Percentiles rank a stretch among this genome's conserved stretches.
phyloP scores from a whole-genome alignment of 2,113 vertebrate genomes.

The Gymnocephalus cernua region DNA sequence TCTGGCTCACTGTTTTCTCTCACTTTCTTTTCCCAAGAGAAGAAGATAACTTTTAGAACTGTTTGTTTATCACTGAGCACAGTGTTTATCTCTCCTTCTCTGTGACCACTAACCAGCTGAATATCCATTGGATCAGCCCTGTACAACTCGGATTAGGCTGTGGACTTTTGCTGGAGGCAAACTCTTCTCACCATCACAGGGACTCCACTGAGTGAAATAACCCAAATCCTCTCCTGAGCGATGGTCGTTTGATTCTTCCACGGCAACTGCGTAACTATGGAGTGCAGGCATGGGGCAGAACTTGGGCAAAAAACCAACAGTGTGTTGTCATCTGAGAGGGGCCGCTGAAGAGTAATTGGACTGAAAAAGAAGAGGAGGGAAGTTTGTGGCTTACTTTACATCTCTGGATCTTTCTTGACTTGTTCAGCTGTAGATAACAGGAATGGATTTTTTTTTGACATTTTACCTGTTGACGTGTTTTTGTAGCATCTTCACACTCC shows the following conservation, averaged over 20 bases:
- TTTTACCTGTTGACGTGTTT: background rate
- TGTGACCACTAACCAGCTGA: conserved; percentile 24
- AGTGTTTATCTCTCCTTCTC: conserved; percentile 38
- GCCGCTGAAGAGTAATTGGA: conserved; percentile 37
- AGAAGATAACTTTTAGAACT: conserved; percentile 55
- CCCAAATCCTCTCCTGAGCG: conserved; percentile 35
- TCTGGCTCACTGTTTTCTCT: conserved; percentile 39
- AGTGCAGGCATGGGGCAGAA: conserved; percentile 63
- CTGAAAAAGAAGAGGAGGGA: conserved; percentile 22
- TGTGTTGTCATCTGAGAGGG: conserved; percentile 50
- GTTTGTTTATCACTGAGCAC: conserved; percentile 35
- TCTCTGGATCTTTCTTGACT: conserved; percentile 13
- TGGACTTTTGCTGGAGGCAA: conserved; percentile 22
- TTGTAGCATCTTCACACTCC: conserved; percentile 13
- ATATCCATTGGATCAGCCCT: conserved; percentile 24
- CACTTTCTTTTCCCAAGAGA: conserved; percentile 60
- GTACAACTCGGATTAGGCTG: conserved; percentile 36
- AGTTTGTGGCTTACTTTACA: conserved; percentile 23
- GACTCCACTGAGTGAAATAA: conserved; percentile 31
- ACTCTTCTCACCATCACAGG: conserved; percentile 14
- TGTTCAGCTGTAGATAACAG: conserved; percentile 29
- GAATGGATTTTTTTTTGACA: conserved; percentile 6
- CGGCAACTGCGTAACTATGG: conserved; percentile 71
- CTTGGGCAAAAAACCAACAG: conserved; percentile 47
- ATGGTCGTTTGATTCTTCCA: conserved; percentile 55